These are phyloP conservation scores for Taeniopygia guttata DNA, from an alignment of 2,797 vertebrate species.

Conservation along the genomic window DNA sequence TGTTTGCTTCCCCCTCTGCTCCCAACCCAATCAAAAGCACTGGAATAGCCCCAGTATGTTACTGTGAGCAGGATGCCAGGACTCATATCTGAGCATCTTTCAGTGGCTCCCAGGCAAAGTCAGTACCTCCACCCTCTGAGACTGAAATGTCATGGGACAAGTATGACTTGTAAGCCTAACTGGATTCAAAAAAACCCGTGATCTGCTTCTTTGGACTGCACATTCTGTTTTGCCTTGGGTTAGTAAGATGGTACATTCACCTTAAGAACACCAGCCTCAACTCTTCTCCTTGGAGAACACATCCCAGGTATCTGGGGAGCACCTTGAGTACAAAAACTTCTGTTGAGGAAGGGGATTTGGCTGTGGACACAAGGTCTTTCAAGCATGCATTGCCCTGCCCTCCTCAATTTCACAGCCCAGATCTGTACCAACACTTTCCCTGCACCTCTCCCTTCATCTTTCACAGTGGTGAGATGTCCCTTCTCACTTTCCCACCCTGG, in stretches of 20 bases:
- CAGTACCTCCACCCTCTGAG: not conserved
- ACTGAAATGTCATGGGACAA: not conserved
- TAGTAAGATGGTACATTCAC: not conserved
- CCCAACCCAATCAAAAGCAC: not conserved
- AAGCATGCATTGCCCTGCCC: not conserved
- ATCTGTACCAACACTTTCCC: not conserved
- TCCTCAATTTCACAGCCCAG: not conserved
- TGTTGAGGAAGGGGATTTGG: not conserved
- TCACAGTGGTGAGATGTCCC: too few species aligned
- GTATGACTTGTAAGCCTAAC: not conserved
- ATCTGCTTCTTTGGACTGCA: not conserved
- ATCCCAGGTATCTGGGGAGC: not conserved
- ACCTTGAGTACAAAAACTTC: not conserved
- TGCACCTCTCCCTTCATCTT: not conserved
- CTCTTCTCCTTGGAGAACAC: not conserved
- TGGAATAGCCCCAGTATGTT: not conserved
- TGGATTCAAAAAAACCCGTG: fast-evolving
- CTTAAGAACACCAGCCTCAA: not conserved
- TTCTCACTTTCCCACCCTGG: not conserved
- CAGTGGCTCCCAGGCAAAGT: not conserved
- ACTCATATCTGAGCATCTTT: not conserved
- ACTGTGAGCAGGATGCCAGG: not conserved
- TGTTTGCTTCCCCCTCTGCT: not conserved
- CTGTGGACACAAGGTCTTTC: fast-evolving
- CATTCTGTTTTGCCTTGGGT: not conserved